A percentile compares a stretch with the other conserved stretches of the same genome.
phyloP scores from a whole-genome alignment of 2,888 invertebrate genomes.

The Mactromeris polynyma region DNA sequence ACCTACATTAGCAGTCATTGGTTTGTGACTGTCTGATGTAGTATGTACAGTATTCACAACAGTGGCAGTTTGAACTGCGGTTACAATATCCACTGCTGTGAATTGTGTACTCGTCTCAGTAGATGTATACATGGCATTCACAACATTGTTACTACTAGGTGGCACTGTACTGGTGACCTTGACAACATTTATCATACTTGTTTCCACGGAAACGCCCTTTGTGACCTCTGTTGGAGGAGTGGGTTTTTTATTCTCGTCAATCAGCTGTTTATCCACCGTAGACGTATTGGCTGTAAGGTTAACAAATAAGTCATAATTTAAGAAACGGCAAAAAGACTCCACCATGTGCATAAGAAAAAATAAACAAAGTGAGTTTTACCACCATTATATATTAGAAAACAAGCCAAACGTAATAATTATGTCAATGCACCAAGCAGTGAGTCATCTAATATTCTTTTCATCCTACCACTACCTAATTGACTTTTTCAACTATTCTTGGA shows the following conservation, averaged over 20 bases:
- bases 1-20: not conserved
- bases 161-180: constrained; percentile 9
- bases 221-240: constrained; percentile 1
- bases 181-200: constrained; percentile 45
- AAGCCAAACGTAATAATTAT: no score
- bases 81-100: not conserved
- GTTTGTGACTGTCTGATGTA: not conserved
- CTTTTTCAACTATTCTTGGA: no score
- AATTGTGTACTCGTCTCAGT: not conserved
- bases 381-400: no score
- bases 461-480: no score
- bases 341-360: no score
- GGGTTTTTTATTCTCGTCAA: not conserved
- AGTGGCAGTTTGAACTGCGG: not conserved
- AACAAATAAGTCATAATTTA: not conserved
- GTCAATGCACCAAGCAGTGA: no score
- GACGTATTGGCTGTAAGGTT: constrained; percentile 23
- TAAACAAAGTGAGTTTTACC: no score
- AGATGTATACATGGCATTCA: constrained; percentile 1
- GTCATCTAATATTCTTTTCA: no score
- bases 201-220: constrained; percentile 28
- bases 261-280: not conserved
- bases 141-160: constrained; percentile 26
- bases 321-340: no score
- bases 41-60: not conserved